Evolutionary conservation across 1,140 invertebrate genomes (phyloP).

Genomic region (Gonioctena quinquepunctata): DNA sequence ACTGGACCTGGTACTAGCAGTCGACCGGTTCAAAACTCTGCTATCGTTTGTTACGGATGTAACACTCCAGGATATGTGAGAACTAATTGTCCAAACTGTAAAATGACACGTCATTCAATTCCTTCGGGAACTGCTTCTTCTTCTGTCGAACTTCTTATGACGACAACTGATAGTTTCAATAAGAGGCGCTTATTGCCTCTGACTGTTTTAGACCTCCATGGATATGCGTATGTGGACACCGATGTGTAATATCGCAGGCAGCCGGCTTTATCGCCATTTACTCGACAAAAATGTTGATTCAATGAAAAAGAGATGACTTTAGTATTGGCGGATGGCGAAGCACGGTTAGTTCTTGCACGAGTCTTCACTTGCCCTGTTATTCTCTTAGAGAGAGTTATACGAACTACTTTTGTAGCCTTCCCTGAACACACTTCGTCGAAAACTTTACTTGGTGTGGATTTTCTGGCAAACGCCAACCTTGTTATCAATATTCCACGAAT

Average conservation of each 20-base stretch:
- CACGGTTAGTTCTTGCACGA: neutral
- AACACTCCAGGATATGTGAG: neutral
- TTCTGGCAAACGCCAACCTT: neutral
- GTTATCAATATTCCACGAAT: neutral
- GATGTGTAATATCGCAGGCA: neutral
- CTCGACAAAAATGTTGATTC: neutral
- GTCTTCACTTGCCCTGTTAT: neutral
- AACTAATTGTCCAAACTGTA: neutral
- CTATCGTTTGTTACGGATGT: neutral
- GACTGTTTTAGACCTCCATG: neutral
- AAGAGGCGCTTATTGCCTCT: neutral
- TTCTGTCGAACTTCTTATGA: neutral
- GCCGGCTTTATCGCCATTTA: neutral
- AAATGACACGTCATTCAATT: neutral
- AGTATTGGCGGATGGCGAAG: neutral
- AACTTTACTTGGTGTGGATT: neutral
- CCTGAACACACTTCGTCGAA: neutral
- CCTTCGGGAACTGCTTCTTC: neutral
- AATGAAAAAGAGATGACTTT: neutral
- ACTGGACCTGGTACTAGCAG: too few relatives aligned
- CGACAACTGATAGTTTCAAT: neutral
- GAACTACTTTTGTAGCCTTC: neutral
- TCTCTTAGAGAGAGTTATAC: neutral
- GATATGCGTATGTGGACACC: neutral
- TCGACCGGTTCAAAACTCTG: too few relatives aligned